Conservation (phyloP, 2,113 vertebrate species). For the Alethe castanea region DNA sequence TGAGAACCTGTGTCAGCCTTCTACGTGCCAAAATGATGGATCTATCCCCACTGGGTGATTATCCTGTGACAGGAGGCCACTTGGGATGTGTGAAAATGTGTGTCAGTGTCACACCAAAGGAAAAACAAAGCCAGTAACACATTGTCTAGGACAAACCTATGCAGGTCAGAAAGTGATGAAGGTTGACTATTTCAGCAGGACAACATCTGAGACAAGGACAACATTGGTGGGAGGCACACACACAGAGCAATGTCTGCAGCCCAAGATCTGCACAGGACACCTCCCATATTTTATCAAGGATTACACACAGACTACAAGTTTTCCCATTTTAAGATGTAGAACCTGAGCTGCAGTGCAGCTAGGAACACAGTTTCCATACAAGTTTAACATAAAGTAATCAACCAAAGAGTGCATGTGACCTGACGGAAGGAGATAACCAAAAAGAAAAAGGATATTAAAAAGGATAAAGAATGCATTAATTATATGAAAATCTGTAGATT, state of each 20-base stretch:
- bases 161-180: neutral
- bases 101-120: neutral
- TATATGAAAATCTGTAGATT: neutral
- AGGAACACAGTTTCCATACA: neutral
- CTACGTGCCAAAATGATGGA: fast-evolving
- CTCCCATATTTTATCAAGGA: neutral
- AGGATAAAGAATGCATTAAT: neutral
- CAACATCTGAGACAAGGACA: neutral
- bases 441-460: neutral
- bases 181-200: neutral
- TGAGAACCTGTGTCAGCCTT: neutral
- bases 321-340: neutral
- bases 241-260: neutral
- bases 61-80: neutral
- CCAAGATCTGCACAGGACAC: neutral
- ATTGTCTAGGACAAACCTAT: neutral
- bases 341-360: neutral
- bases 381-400: neutral
- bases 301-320: neutral
- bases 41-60: neutral
- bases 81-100: neutral
- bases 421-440: neutral
- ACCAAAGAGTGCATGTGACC: neutral
- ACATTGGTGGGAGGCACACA: neutral
- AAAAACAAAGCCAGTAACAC: neutral